A percentile compares a stretch with the other conserved stretches of the same genome.
Evolutionary conservation across 2,113 vertebrate species (phyloP).

Genomic region (Gila orcuttii): DNA sequence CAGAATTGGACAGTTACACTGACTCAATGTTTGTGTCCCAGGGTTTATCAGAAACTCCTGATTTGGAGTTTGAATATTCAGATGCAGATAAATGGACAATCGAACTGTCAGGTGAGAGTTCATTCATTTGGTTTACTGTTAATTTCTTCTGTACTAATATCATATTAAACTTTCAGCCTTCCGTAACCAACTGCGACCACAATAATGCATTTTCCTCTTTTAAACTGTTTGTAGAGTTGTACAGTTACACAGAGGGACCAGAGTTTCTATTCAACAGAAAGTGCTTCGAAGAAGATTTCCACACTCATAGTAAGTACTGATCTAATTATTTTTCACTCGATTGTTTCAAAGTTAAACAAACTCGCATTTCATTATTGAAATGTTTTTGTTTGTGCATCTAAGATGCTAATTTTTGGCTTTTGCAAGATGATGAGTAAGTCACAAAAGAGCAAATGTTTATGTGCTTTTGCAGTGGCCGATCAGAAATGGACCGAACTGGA

Average conservation of each 20-base stretch:
- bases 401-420: not conserved
- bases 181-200: not conserved
- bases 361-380: not conserved
- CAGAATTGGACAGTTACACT: not conserved
- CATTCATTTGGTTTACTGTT: not conserved
- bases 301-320: conserved; percentile 79
- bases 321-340: not conserved
- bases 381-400: not conserved
- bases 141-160: not conserved
- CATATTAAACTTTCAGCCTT: not conserved
- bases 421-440: not conserved
- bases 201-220: not conserved
- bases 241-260: conserved; percentile 96
- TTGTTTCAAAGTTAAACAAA: not conserved
- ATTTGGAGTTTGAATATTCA: conserved; percentile 95
- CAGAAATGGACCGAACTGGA: conserved; percentile 90
- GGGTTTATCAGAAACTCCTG: conserved; percentile 92
- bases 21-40: conserved; percentile 60
- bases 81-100: conserved; percentile 93
- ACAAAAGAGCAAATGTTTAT: not conserved
- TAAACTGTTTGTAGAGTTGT: conserved; percentile 81
- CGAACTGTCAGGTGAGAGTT: conserved; percentile 89
- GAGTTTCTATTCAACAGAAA: conserved; percentile 93
- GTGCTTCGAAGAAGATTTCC: conserved; percentile 96
- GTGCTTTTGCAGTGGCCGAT: conserved; percentile 79